Percentiles rank a stretch among this genome's conserved stretches.
These are phyloP conservation scores for Drosophila nebulosa DNA, from an alignment of 1,140 invertebrate genomes.

Conservation along the genomic window DNA sequence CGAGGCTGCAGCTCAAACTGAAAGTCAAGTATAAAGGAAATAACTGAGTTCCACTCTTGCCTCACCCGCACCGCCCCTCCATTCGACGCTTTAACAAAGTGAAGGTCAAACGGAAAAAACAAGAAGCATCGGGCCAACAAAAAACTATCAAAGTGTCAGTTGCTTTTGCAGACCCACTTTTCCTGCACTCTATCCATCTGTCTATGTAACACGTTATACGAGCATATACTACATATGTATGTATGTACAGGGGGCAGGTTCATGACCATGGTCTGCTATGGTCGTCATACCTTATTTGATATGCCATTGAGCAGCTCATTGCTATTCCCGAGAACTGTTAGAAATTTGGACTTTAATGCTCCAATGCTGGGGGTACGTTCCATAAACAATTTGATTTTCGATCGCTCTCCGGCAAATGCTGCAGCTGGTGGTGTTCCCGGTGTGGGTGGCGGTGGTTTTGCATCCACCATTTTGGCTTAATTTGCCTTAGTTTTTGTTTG, in stretches of 20 bases:
- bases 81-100: slow-evolving; percentile 19
- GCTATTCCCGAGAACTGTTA: slow-evolving; percentile 81
- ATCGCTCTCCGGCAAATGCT: slow-evolving; percentile 72
- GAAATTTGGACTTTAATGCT: slow-evolving; percentile 81
- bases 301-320: slow-evolving; percentile 81
- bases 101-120: slow-evolving; percentile 65
- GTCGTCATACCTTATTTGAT: slow-evolving; percentile 78
- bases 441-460: slow-evolving; percentile 53
- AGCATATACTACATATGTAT: not conserved
- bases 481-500: not conserved
- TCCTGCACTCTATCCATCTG: not conserved
- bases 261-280: slow-evolving; percentile 5
- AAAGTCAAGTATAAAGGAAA: slow-evolving; percentile 62
- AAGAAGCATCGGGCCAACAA: slow-evolving; percentile 44
- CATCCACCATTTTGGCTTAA: slow-evolving; percentile 52
- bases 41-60: slow-evolving; percentile 31
- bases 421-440: slow-evolving; percentile 61
- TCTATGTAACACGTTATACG: not conserved
- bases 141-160: slow-evolving; percentile 55
- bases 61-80: slow-evolving; percentile 1
- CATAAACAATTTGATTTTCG: slow-evolving; percentile 81
- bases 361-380: slow-evolving; percentile 80
- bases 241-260: not conserved
- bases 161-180: slow-evolving; percentile 31
- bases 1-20: slow-evolving; percentile 20